Base-by-base conservation (phyloP, 2,888 invertebrate species). In the Acanthosepion esculentum region DNA sequence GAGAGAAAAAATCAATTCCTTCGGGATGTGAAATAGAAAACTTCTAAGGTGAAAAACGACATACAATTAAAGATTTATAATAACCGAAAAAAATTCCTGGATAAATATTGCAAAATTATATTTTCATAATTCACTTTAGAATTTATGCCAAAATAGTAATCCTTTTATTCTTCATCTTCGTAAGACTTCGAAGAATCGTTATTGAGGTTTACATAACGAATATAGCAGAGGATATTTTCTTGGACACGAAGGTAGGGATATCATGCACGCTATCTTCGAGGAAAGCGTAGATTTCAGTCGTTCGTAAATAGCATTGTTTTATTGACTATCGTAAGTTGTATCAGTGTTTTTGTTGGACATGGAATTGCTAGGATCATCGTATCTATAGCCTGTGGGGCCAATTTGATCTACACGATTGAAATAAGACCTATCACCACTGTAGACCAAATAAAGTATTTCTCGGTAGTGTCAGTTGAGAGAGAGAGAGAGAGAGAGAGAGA, bases 51-150 rank as follows among this genome's bases (percentile, higher is more conserved):
- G 59, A 78, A 78, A 78, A 78, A n/a, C 29, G n/a, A n/a, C 78
- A n/a, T 78, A 78, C 78, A 15, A 78, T 41, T 41, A 41, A 78
- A 29, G 8, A 78, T 78, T 78, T n/a, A 78, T 78, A 15, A 78
- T n/a, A 78, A 78, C 23, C 59, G 78, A 78, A 78, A n/a, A 78
- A n/a, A 78, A 12, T 1, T n/a, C 10, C 78, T 10, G 29, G 8
- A n/a, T 12, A 78, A 78, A 78, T n/a, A 78, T 78, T 78, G 78
- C 29, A 78, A 78, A 78, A 78, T 78, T 78, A n/a, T 78, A 78
- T 78, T n/a, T n/a, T 78, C 78, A 78, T 78, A n/a, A n/a, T 78
- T 78, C n/a, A 78, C n/a, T 78, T 78, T n/a, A n/a, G 78, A 78
- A n/a, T 78, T 78, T n/a, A 3, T 78, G 78, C 78, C 78, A 29